Evolutionary conservation across 1,140 invertebrate species (phyloP).

Genomic region (Drosophila navojoa): DNA sequence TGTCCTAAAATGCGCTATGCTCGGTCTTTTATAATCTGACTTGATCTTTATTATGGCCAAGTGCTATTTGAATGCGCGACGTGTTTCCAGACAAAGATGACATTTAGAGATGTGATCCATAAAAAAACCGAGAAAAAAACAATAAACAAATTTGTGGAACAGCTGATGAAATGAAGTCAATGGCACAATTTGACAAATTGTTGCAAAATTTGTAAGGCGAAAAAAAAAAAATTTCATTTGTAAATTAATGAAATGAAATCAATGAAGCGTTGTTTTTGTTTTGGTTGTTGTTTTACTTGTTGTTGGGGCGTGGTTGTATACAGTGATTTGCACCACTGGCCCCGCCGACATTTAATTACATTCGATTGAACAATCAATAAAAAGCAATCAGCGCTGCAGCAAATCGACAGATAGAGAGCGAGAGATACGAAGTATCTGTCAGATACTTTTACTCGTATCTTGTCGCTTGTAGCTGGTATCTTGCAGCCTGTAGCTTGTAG

Average conservation of each 20-base stretch:
- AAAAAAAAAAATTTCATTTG: conserved; percentile 35
- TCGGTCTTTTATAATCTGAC: conserved; percentile 41
- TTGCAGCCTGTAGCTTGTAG: conserved; percentile 4
- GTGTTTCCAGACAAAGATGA: conserved; percentile 19
- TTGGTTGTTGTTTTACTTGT: neutral
- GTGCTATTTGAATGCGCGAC: conserved; percentile 56
- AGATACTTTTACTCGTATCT: conserved; percentile 58
- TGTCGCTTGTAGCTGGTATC: neutral
- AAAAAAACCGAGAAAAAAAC: neutral
- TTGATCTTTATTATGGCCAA: conserved; percentile 62
- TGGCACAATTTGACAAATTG: conserved; percentile 50
- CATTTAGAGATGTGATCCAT: conserved; percentile 30
- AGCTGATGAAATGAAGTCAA: conserved; percentile 20
- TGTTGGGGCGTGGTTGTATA: conserved; percentile 34
- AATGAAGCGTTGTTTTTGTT: conserved; percentile 44
- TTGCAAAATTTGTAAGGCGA: conserved; percentile 45
- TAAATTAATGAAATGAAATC: conserved; percentile 49
- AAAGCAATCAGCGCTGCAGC: conserved; percentile 59
- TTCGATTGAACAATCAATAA: conserved; percentile 80
- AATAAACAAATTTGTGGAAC: conserved; percentile 25
- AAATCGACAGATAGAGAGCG: conserved; percentile 8
- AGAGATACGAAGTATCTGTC: conserved; percentile 22
- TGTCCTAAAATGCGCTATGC: conserved; percentile 18
- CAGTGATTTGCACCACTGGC: conserved; percentile 65
- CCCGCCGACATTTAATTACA: conserved; percentile 67